A percentile compares a stretch with the other conserved stretches of the same genome.
phyloP scores from a whole-genome alignment of 2,888 invertebrate species.

The Aphidoletes aphidimyza region DNA sequence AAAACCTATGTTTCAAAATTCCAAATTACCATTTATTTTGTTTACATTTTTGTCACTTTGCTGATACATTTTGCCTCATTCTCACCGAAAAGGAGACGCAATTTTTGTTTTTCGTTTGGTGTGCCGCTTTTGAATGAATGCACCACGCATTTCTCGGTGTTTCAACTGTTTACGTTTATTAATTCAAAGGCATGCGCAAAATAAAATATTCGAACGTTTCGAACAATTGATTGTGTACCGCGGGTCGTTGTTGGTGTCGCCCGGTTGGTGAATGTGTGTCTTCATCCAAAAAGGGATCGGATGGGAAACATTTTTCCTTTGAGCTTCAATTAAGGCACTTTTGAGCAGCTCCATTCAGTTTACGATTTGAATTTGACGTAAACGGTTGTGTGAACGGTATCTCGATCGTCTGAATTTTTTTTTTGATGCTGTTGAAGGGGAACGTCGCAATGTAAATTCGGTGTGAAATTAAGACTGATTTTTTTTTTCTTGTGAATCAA shows the following conservation, averaged over 20 bases:
- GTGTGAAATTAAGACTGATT: too few relatives aligned
- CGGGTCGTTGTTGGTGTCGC: not conserved
- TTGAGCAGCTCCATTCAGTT: not conserved
- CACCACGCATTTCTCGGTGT: not conserved
- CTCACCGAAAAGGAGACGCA: not conserved
- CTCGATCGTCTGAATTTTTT: too few relatives aligned
- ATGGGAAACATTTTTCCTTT: not conserved
- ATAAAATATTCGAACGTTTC: slow-evolving; percentile 21
- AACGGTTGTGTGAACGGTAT: too few relatives aligned
- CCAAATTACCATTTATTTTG: not conserved
- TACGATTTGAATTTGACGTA: not conserved
- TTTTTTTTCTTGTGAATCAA: too few relatives aligned
- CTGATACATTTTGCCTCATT: not conserved
- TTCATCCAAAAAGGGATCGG: slow-evolving; percentile 1
- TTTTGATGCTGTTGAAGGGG: too few relatives aligned
- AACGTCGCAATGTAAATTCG: too few relatives aligned
- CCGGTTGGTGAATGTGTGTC: slow-evolving; percentile 8
- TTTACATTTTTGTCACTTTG: not conserved
- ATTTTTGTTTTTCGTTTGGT: not conserved
- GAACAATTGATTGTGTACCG: slow-evolving; percentile 15
- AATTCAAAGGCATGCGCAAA: slow-evolving; percentile 51
- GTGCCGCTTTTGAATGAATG: slow-evolving; percentile 18
- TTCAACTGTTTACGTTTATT: slow-evolving; percentile 22
- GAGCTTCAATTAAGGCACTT: not conserved
- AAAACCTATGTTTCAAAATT: not conserved